A percentile compares a stretch with the other conserved stretches of the same genome.
Conservation (phyloP, 2,113 vertebrate genomes). For the Callopanchax toddi region DNA sequence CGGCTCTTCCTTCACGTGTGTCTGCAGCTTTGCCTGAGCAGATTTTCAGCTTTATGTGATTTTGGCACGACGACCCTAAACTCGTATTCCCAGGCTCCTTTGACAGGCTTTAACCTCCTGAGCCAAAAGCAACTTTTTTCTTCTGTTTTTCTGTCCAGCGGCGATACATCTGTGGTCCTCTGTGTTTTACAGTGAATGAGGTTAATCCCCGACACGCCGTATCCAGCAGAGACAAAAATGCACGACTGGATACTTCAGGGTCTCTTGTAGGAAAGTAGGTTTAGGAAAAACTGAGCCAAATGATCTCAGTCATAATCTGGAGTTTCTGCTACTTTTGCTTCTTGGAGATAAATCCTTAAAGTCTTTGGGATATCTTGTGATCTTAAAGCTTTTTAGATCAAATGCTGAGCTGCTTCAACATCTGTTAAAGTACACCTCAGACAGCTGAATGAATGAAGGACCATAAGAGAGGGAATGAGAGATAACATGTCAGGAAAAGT, state of each 20-base stretch:
- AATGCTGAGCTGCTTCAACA: conserved; percentile 27
- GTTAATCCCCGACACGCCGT: not conserved
- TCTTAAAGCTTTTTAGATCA: conserved; percentile 16
- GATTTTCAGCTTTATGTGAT: conserved; percentile 7
- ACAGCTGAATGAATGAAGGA: conserved; percentile 17
- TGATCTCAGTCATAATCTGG: not conserved
- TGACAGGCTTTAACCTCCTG: conserved; percentile 5
- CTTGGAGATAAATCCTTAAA: conserved; percentile 6
- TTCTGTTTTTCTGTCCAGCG: conserved; percentile 12
- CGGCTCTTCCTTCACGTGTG: conserved; percentile 14
- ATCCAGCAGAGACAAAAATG: not conserved
- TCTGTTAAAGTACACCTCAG: conserved; percentile 8
- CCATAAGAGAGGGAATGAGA: not conserved
- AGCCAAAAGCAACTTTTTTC: conserved; percentile 29
- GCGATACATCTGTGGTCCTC: conserved; percentile 30
- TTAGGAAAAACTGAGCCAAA: not conserved
- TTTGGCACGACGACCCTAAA: conserved; percentile 5
- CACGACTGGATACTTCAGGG: not conserved
- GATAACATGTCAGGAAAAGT: conserved; percentile 35
- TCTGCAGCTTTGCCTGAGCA: conserved; percentile 19
- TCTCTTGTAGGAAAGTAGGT: not conserved
- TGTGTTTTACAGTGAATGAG: conserved; percentile 25
- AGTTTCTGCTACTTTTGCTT: not conserved
- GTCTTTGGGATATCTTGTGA: not conserved
- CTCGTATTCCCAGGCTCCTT: conserved; percentile 28